Percentiles rank a stretch among this genome's conserved stretches.
Conservation (phyloP, 2,113 vertebrate genomes). For the Gnathonemus echidnorhynchus region DNA sequence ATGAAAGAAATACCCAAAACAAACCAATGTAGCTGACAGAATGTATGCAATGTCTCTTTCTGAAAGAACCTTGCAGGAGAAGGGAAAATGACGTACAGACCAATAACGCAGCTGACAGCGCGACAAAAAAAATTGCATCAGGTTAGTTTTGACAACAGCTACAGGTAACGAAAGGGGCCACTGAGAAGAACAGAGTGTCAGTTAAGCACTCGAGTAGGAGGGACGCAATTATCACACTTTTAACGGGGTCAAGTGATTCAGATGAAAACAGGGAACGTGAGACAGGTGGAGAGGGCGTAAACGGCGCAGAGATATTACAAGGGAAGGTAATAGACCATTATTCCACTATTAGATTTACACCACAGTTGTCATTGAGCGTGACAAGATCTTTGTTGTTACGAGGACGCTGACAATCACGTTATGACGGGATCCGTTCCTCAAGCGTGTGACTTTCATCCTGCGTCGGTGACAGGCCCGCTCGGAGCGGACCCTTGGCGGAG, state of each 20-base stretch:
- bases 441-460: background rate
- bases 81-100: background rate
- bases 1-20: background rate
- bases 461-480: background rate
- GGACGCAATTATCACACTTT: background rate
- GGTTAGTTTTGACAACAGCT: background rate
- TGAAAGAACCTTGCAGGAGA: background rate
- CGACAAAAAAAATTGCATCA: background rate
- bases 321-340: background rate
- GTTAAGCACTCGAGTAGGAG: background rate
- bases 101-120: background rate
- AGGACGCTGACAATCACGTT: background rate
- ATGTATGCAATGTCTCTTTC: background rate
- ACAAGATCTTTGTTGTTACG: conserved; percentile 2
- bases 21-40: background rate
- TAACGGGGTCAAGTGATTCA: background rate
- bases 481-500: background rate
- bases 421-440: background rate
- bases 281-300: background rate
- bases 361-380: background rate
- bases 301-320: background rate
- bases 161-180: background rate
- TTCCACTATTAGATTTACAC: background rate
- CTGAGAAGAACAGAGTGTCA: background rate
- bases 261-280: background rate